Evolutionary conservation across 2,888 invertebrate species (phyloP), one percentile per base, ranked within the genome.

Genomic region (Callinectes sapidus): DNA sequence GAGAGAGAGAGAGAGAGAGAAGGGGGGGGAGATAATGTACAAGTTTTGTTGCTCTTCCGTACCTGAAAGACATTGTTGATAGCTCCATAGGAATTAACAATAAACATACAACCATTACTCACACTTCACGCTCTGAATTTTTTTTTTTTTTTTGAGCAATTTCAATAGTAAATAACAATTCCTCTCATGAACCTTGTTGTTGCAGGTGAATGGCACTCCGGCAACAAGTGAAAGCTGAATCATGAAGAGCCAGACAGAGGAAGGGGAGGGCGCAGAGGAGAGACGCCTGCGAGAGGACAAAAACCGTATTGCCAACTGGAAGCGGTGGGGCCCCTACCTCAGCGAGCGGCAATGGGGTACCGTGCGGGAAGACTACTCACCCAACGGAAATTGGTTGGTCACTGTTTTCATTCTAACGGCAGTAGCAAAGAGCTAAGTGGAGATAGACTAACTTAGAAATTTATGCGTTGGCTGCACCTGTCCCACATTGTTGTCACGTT

Each of bases 261-360:
- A 90, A 14, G 54, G 28, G 28, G 55, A 32, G 5, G 91, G 89
- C 87, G 87, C 94, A 3, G 95, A 95, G 92, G 91, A 54, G 18
- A 94, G 95, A 71, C 95, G 95, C 13, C 91, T 95, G 90, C 95
- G 95, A 87, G 95, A 95, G 94, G 95, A 95, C 92, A 95, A 94
- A 90, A 89, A 93, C 10, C 93, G 95, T 16, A 90, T 92, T 3
- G 95, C 95, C 89, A 95, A 95, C 94, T 96, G 96, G 96, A 95
- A 95, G 93, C 94, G 95, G 89, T 96, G 96, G 96, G 95, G 96
- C 0, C 96, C 96, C 3, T 96, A 95, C 94, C 94, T 96, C 66
- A 95, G 96, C 6, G 96, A 96, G 92, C 92, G 96, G 16, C 96
- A 96, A 94, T 96, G 96, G 96, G 96, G 95, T 6, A 96, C 96